Percentiles rank a stretch among this genome's conserved stretches.
These are phyloP conservation scores for Vanessa tameamea DNA, from an alignment of 1,140 invertebrate species.

Conservation along the genomic window DNA sequence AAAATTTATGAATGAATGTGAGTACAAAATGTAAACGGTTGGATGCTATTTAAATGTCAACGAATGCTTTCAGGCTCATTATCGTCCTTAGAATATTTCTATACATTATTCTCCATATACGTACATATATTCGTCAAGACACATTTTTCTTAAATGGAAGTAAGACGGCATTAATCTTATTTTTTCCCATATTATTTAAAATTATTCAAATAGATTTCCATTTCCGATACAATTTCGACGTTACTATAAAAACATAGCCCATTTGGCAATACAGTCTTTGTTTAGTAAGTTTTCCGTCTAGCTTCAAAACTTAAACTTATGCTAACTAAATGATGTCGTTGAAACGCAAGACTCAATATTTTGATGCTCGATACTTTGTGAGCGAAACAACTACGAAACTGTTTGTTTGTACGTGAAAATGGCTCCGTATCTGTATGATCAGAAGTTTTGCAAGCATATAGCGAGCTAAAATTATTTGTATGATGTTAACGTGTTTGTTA, in stretches of 20 bases:
- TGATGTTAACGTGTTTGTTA: background rate
- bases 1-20: conserved; percentile 44
- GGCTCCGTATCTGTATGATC: conserved; percentile 16
- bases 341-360: conserved; percentile 33
- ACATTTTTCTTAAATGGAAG: too few species aligned
- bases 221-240: conserved; percentile 11
- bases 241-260: conserved; percentile 9
- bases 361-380: conserved; percentile 30
- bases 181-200: conserved; percentile 18
- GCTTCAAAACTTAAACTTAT: conserved; percentile 31
- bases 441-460: conserved; percentile 14
- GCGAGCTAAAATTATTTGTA: background rate
- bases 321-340: conserved; percentile 34
- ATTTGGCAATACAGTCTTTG: conserved; percentile 18
- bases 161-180: too few species aligned
- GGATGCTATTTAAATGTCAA: conserved; percentile 51
- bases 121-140: too few species aligned
- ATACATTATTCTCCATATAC: too few species aligned
- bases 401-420: conserved; percentile 22
- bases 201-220: conserved; percentile 3
- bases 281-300: conserved; percentile 33
- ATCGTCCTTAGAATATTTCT: conserved; percentile 39
- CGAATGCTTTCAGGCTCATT: conserved; percentile 49
- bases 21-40: conserved; percentile 51
- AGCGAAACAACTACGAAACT: conserved; percentile 18